Evolutionary conservation across 2,888 invertebrate genomes (phyloP), one percentile per base, ranked within the genome.

Genomic region (Podabrus alpinus): DNA sequence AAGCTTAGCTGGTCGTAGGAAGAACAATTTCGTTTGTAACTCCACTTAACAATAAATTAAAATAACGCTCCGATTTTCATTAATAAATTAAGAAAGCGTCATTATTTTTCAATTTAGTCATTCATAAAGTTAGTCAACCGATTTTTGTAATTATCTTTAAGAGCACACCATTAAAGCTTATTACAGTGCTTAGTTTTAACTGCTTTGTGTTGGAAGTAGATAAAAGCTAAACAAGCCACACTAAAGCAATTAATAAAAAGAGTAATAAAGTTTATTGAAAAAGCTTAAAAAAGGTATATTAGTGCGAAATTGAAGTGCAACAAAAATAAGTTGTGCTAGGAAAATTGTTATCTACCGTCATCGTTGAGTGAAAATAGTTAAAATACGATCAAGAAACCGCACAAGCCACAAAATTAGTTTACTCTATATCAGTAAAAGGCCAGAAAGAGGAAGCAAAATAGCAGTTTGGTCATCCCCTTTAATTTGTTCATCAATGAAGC

Each of bases 401-500:
- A 19, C 19, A 64, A 64, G 21, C 62, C 62, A 21, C 62, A 64
- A 64, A 64, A 64, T 64, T 64, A 64, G 62, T 64, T 64, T 64
- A 21, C 19, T 64, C 62, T 64, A 13, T 64, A 64, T 64, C 19
- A 64, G 62, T 64, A 64, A 64, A 64, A 64, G 62, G 62, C 62
- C 62, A 21, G 21, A 64, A 64, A 64, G 62, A 64, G 62, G 62
- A 64, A 64, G 19, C 62, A 21, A 21, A 64, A 64, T 64, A 64
- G 15, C 62, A 64, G 19, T 64, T 64, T 64, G 62, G 62, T 64
- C 62, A 64, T 64, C 62, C 62, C 62, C 62, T 64, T 64, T 64
- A 64, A 64, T 64, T 64, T 64, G 62, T 64, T 64, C 62, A 64
- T 64, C 62, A 64, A 64, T 16, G 62, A 64, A 64, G 21, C 62